Conservation (phyloP, 2,888 invertebrate species). For the Gryllus longicercus region DNA sequence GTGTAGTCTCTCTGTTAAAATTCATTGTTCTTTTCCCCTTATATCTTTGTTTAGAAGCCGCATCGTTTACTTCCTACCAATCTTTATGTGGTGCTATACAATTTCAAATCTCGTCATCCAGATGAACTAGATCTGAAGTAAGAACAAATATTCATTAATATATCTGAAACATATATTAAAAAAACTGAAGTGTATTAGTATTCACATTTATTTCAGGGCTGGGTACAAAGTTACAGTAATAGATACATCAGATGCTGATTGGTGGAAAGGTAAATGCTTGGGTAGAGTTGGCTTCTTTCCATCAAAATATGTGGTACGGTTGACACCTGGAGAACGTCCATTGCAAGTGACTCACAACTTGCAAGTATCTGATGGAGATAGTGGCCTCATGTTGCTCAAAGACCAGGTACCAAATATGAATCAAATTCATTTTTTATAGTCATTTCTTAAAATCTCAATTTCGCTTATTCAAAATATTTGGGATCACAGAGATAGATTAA, state of each 20-base stretch:
- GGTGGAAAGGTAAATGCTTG: conserved; percentile 96
- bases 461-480: too few relatives aligned
- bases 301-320: conserved; percentile 87
- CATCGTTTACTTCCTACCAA: conserved; percentile 84
- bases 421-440: background rate
- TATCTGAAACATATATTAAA: background rate
- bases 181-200: too few relatives aligned
- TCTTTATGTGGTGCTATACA: conserved; percentile 89
- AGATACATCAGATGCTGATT: conserved; percentile 90
- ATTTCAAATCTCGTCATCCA: conserved; percentile 89
- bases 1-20: too few relatives aligned
- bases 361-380: conserved; percentile 82
- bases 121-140: conserved; percentile 90
- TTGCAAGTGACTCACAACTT: conserved; percentile 83
- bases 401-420: conserved; percentile 62
- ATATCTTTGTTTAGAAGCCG: conserved; percentile 61
- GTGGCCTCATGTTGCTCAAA: conserved; percentile 74
- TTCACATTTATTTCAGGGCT: conserved; percentile 51
- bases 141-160: conserved; percentile 40
- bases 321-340: conserved; percentile 86
- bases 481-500: too few relatives aligned
- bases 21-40: background rate
- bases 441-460: too few relatives aligned
- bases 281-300: conserved; percentile 91
- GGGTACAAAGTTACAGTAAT: conserved; percentile 89